Evolutionary conservation across 1,140 invertebrate genomes (phyloP).

Genomic region (Rhyzopertha dominica): DNA sequence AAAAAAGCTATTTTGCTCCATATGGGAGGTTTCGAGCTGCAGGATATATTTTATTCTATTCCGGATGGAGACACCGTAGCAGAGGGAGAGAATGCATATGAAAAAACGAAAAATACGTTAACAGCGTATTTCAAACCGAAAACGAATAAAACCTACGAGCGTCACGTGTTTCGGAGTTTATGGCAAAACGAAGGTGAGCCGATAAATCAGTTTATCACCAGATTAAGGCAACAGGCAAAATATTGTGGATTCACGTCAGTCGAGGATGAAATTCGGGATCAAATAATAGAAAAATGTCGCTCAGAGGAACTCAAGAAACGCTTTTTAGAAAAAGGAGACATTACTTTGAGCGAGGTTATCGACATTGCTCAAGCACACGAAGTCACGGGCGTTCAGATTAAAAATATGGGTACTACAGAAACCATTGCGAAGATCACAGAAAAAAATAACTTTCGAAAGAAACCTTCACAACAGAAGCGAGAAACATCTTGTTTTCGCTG

Average conservation of each 20-base stretch:
- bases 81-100: too few relatives aligned
- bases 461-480: too few relatives aligned
- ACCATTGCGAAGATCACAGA: too few relatives aligned
- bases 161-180: neutral
- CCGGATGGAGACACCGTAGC: neutral
- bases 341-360: neutral
- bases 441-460: too few relatives aligned
- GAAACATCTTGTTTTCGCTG: too few relatives aligned
- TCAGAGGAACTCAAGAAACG: neutral
- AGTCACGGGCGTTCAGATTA: neutral
- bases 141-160: neutral
- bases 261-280: neutral
- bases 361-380: neutral
- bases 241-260: neutral
- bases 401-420: neutral
- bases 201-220: conserved; percentile 2
- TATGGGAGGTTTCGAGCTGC: neutral
- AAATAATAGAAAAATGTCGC: neutral
- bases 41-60: neutral
- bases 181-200: neutral
- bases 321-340: neutral
- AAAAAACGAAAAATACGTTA: neutral
- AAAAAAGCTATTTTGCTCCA: neutral
- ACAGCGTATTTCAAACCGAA: neutral
- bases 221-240: neutral